Conservation (phyloP, 2,888 invertebrate genomes). For the Heteropelma amictum region DNA sequence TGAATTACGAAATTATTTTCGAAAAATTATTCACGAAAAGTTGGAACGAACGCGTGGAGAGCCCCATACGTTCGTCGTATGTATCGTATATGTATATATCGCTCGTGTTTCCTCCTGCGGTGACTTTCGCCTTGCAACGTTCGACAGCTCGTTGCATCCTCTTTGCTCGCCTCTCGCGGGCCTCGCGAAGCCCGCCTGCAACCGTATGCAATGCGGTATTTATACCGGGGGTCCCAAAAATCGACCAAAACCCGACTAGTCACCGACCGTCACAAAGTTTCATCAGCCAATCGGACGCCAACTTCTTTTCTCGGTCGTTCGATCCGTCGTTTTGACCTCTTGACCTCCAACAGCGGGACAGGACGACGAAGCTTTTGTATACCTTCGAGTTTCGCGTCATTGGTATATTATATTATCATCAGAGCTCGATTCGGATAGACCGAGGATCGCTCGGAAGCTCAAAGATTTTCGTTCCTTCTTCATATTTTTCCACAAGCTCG, state of each 20-base stretch:
- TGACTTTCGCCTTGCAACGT: constrained; percentile 36
- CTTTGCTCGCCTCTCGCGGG: constrained; percentile 14
- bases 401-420: too few relatives aligned
- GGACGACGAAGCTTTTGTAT: constrained; percentile 14
- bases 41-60: too few relatives aligned
- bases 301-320: constrained; percentile 25
- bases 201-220: constrained; percentile 12
- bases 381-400: not conserved
- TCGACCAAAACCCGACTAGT: too few relatives aligned
- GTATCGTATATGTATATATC: not conserved
- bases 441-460: too few relatives aligned
- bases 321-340: constrained; percentile 43
- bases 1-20: not conserved
- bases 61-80: too few relatives aligned
- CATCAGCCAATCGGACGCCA: not conserved
- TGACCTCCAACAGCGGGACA: constrained; percentile 19
- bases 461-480: too few relatives aligned
- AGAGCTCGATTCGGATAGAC: not conserved
- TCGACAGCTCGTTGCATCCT: constrained; percentile 8
- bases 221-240: too few relatives aligned
- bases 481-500: too few relatives aligned
- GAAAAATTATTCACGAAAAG: not conserved
- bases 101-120: constrained; percentile 1
- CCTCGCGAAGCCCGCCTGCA: constrained; percentile 11
- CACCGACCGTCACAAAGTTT: too few relatives aligned